Evolutionary conservation across 2,113 vertebrate genomes (phyloP).

Genomic region (Axis porcinus): DNA sequence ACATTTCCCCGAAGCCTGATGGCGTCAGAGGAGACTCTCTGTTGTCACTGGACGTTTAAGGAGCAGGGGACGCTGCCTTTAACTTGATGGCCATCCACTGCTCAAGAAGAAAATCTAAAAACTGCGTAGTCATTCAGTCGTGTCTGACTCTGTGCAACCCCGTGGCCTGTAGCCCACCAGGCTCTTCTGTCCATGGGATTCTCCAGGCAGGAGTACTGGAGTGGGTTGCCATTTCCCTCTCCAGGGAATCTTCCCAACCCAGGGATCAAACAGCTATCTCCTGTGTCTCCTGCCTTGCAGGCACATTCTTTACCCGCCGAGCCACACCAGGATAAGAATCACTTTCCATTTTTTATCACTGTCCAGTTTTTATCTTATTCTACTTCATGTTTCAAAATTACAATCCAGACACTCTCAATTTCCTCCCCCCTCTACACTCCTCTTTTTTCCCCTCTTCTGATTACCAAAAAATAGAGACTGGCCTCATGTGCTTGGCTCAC

Average conservation of each 20-base stretch:
- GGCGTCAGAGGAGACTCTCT: fast-evolving
- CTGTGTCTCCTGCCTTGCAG: not conserved
- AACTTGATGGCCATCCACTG: not conserved
- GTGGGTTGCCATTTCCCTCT: not conserved
- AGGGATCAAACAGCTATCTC: not conserved
- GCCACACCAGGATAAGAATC: not conserved
- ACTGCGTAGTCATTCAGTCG: fast-evolving
- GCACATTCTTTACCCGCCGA: not conserved
- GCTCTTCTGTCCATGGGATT: fast-evolving
- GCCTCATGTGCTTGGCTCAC: not conserved
- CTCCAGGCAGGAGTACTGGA: not conserved
- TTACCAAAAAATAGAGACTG: not conserved
- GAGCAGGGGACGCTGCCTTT: not conserved
- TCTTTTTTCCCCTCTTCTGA: not conserved
- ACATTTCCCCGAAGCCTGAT: fast-evolving
- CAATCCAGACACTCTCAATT: fast-evolving
- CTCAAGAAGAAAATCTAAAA: not conserved
- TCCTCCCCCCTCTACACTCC: not conserved
- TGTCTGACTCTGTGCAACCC: not conserved
- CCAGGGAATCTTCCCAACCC: not conserved
- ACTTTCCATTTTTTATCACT: not conserved
- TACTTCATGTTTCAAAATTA: not conserved
- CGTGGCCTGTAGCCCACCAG: fast-evolving
- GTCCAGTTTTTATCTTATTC: not conserved
- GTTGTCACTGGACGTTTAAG: not conserved